phyloP scores from a whole-genome alignment of 2,113 vertebrate species.

The Catharus minimus region DNA sequence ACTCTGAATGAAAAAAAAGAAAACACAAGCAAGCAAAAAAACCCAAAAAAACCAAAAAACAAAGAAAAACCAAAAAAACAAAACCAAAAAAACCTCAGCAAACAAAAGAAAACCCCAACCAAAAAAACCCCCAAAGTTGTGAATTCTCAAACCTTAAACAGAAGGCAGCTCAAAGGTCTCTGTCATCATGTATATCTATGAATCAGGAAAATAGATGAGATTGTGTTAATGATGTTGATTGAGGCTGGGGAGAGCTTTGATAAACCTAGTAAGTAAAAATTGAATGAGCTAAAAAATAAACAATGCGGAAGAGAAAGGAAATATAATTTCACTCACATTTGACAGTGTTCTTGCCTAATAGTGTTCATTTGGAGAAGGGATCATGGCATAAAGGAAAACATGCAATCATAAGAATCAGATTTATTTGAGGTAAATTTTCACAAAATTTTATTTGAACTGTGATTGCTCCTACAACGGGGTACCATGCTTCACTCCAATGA shows the following conservation, averaged over 20 bases:
- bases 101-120: no score
- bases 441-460: not conserved
- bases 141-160: not conserved
- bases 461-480: rapidly evolving
- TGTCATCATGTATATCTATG: not conserved
- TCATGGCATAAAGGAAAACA: not conserved
- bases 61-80: not conserved
- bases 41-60: not conserved
- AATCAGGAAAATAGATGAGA: not conserved
- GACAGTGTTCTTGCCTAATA: not conserved
- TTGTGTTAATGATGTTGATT: not conserved
- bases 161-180: not conserved
- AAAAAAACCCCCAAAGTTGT: not conserved
- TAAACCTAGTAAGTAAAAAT: not conserved
- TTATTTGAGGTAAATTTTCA: not conserved
- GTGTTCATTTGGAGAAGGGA: not conserved
- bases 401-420: not conserved
- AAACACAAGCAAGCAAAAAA: no score
- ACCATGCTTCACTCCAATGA: not conserved
- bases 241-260: not conserved
- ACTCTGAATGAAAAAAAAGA: not conserved
- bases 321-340: not conserved
- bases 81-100: no score
- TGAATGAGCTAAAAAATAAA: not conserved
- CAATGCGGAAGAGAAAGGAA: not conserved